phyloP scores from a whole-genome alignment of 1,140 invertebrate species.

The Brachionus plicatilis region DNA sequence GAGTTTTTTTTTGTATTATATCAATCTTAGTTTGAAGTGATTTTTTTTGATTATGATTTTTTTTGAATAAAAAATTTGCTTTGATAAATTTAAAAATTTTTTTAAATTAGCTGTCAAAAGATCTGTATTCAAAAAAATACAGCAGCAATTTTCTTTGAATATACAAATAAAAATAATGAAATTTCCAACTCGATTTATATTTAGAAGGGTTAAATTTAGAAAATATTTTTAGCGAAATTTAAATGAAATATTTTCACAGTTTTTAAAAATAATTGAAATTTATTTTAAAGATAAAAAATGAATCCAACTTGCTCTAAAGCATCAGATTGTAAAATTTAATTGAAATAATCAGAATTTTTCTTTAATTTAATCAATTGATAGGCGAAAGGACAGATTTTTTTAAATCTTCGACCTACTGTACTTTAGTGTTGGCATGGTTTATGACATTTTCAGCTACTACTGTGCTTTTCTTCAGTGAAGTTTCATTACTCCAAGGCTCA shows the following conservation, averaged over 20 bases:
- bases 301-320: not conserved
- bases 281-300: not conserved
- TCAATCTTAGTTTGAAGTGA: conserved; percentile 11
- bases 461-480: not conserved
- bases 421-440: not conserved
- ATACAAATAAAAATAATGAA: no score
- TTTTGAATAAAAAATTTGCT: conserved; percentile 18
- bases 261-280: no score
- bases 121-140: not conserved
- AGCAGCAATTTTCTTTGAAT: no score
- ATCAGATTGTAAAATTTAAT: not conserved
- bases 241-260: no score
- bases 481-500: not conserved
- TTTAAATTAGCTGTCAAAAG: not conserved
- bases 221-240: not conserved
- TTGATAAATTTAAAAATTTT: not conserved
- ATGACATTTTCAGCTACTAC: not conserved
- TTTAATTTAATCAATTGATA: not conserved
- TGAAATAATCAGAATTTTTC: not conserved
- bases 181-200: not conserved
- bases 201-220: not conserved
- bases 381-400: not conserved
- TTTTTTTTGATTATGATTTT: not conserved
- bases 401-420: not conserved
- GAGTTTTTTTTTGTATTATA: not conserved